Percentiles rank a stretch among this genome's conserved stretches.
Conservation (phyloP, 1,140 invertebrate genomes). For the Sinonovacula constricta region DNA sequence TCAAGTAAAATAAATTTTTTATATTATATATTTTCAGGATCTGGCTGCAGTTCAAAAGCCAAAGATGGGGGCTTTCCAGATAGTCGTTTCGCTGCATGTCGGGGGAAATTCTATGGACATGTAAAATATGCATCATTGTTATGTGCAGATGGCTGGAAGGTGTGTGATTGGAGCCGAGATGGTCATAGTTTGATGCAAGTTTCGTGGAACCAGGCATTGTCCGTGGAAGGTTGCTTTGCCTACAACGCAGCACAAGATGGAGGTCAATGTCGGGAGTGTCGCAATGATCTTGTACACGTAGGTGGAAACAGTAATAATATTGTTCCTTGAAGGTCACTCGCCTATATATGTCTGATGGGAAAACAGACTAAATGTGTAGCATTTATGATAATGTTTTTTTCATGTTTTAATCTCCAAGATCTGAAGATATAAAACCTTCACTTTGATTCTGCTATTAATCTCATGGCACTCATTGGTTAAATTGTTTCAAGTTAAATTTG, state of each 20-base stretch:
- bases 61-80: conserved; percentile 60
- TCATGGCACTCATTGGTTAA: too few species aligned
- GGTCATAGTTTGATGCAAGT: conserved; percentile 62
- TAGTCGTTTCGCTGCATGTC: conserved; percentile 65
- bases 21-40: conserved; percentile 44
- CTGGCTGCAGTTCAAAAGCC: conserved; percentile 57
- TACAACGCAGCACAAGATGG: conserved; percentile 76
- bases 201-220: conserved; percentile 70
- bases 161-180: conserved; percentile 71
- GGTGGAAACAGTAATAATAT: conserved; percentile 10
- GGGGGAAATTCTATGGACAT: conserved; percentile 72
- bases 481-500: too few species aligned
- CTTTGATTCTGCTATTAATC: too few species aligned
- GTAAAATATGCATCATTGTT: conserved; percentile 65
- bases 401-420: too few species aligned
- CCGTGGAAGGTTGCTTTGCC: conserved; percentile 72
- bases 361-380: too few species aligned
- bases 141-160: conserved; percentile 73
- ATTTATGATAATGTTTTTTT: too few species aligned
- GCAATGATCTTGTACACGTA: conserved; percentile 64
- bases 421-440: too few species aligned
- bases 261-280: conserved; percentile 70
- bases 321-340: too few species aligned
- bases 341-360: too few species aligned
- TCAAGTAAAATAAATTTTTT: not conserved